Base-by-base conservation (phyloP, 2,113 vertebrate genomes). In the Heliornis fulica region DNA sequence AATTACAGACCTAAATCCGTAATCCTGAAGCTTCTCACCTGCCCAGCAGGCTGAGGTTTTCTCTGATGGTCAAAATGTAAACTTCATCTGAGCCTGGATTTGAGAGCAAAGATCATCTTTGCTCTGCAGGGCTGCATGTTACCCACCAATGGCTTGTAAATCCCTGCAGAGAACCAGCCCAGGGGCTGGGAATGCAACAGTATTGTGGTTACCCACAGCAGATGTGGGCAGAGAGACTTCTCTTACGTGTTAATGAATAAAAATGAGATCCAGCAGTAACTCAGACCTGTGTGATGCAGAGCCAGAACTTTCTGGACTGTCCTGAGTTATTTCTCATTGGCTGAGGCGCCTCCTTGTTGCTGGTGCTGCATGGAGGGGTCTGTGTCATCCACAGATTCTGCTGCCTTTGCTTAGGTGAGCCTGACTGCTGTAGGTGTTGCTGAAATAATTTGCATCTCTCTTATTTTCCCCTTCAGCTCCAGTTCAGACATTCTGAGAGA, bases 401-500 rank as follows among this genome's bases (percentile, higher is more conserved):
- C 61, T 53, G 74, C 64, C n/a, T 7, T 28, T 38, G 56, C 63
- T 1, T 1, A 29, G 34, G 10, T 1, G 8, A 90, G 64, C 54
- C 59, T n/a, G 50, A 4, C n/a, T 26, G 65, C 61, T 51, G 34
- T 5, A 13, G 43, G 12, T 56, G 16, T 13, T 72, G 72, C 50
- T 88, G 8, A 66, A 90, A 63, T 54, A 65, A 36, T 41, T 86
- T 8, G 6, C 12, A 4, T 70, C 26, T 28, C 3, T 21, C 59
- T 69, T 34, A 9, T 92, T 74, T 91, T 76, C 51, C n/a, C 41
- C 92, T 97, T 89, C 93, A 98, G 98, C 96, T 98, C 98, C 69
- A 97, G 91, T 46, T 98, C 98, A 3, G 98, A 98, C 90, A 98
- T 98, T 88, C 56, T 98, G 86, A 97, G 97, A 95, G 98, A 98